A percentile compares a stretch with the other conserved stretches of the same genome.
Evolutionary conservation across 2,888 invertebrate species (phyloP).

Genomic region (Drosophila neotestacea): DNA sequence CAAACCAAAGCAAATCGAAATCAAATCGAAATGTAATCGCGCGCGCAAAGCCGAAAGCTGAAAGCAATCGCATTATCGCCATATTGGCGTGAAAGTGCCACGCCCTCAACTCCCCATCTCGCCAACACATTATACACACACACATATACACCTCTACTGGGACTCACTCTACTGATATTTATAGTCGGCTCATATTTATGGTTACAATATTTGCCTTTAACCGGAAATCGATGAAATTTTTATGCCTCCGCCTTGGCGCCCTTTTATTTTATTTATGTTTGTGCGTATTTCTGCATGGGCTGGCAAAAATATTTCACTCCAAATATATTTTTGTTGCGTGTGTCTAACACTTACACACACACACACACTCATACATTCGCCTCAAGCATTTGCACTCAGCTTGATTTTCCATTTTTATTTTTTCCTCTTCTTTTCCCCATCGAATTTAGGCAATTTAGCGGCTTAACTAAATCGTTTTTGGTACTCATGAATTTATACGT

Average conservation of each 20-base stretch:
- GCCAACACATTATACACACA: constrained; percentile 18
- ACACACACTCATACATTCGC: constrained; percentile 20
- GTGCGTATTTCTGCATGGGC: constrained; percentile 59
- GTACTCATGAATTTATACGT: constrained; percentile 78
- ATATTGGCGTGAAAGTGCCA: constrained; percentile 78
- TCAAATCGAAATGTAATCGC: constrained; percentile 81
- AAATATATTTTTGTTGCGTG: constrained; percentile 30
- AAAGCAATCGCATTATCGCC: constrained; percentile 79
- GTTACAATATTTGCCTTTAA: constrained; percentile 80
- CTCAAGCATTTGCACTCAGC: constrained; percentile 64
- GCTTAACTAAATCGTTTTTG: constrained; percentile 76
- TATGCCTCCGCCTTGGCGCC: constrained; percentile 68
- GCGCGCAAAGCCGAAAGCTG: constrained; percentile 73
- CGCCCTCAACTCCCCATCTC: constrained; percentile 35
- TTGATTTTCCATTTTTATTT: constrained; percentile 64
- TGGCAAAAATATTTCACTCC: constrained; percentile 51
- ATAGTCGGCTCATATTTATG: constrained; percentile 80
- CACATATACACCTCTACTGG: constrained; percentile 12
- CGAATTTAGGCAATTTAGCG: constrained; percentile 77
- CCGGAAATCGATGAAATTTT: constrained; percentile 81
- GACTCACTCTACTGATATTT: constrained; percentile 54
- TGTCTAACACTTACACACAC: constrained; percentile 19
- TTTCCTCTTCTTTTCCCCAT: constrained; percentile 31
- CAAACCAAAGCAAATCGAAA: constrained; percentile 68
- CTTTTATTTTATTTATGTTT: constrained; percentile 69